Evolutionary conservation across 1,140 invertebrate species (phyloP), one percentile per base, ranked within the genome.

Genomic region (Catajapyx aquilonaris): DNA sequence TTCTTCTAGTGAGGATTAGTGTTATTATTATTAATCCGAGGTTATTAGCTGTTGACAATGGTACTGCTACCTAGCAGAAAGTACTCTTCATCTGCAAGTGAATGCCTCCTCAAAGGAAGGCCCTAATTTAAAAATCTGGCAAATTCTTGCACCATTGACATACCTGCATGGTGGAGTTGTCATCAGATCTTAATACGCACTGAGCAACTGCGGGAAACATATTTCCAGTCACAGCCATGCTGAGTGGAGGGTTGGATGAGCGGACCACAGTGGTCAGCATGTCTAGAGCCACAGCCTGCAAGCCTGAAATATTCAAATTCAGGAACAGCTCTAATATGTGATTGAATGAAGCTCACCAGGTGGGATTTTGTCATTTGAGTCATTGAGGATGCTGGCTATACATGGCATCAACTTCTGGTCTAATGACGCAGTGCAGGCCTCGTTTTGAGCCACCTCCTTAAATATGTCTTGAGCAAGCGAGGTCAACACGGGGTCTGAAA

Each of bases 361-460:
- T 38, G 52, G 52, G 2, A 51, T 42, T 48, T 58, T 60, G 38
- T 55, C 50, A 28, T 48, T 38, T 18, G 49, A 47, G 4, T 54
- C 36, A 9, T 64, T 60, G 44, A 78, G 58, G 50, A 77, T 73
- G 31, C 65, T 71, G 15, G 75, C 65, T 18, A 84, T 56, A 0
- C 75, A 79, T 10, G 77, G 78, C 23, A 79, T 55, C 15, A 83
- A 58, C 47, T 72, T 64, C 33, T 70, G 66, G 46, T 80, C 74
- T 20, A 81, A 43, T 0, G 65, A 57, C 11, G 50, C 54, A 31
- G 68, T 59, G 44, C 75, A 76, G 23, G 57, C 57, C 1, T 65
- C 60, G 56, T 71, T 79, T 46, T 68, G 58, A 0, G 66, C 68
- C 7, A 83, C 50, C 22, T 66, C 68, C 47, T 68, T 71, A 19